Conservation (phyloP, 2,797 vertebrate species). For the Hybognathus amarus region DNA sequence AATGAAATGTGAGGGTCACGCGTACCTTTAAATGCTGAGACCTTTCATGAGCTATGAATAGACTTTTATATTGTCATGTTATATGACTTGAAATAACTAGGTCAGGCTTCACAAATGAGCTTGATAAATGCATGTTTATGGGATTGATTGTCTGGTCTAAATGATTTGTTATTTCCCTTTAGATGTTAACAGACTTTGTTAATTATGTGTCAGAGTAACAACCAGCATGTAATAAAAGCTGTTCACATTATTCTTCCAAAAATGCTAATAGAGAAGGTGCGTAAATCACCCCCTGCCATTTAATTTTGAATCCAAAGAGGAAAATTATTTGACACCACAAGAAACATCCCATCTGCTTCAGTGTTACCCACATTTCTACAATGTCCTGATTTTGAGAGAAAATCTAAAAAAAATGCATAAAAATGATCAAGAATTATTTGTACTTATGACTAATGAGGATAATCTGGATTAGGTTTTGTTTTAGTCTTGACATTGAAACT, state of each 20-base stretch:
- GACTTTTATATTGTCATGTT: conserved; percentile 27
- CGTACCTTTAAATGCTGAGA: conserved; percentile 15
- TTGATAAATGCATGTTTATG: conserved; percentile 37
- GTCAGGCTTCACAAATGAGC: conserved; percentile 37
- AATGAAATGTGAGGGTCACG: neutral
- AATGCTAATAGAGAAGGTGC: conserved; percentile 14
- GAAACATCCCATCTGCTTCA: conserved; percentile 26
- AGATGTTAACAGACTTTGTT: conserved; percentile 46
- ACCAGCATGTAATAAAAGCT: conserved; percentile 43
- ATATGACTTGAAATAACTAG: conserved; percentile 31
- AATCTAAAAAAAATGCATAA: neutral
- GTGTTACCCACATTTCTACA: neutral
- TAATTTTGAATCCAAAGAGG: neutral
- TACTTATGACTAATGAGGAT: neutral
- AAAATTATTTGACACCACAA: conserved; percentile 4
- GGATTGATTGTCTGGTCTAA: conserved; percentile 31
- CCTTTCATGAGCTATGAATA: conserved; percentile 5
- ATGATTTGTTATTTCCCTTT: conserved; percentile 46
- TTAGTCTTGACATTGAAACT: neutral
- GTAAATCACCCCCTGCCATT: conserved; percentile 19
- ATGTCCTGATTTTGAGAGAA: neutral
- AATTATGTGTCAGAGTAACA: conserved; percentile 44
- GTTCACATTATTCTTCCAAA: conserved; percentile 38
- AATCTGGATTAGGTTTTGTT: neutral
- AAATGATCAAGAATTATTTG: neutral